Evolutionary conservation across 2,888 invertebrate genomes (phyloP), one percentile per base, ranked within the genome.

Genomic region (Lamproptera curius): DNA sequence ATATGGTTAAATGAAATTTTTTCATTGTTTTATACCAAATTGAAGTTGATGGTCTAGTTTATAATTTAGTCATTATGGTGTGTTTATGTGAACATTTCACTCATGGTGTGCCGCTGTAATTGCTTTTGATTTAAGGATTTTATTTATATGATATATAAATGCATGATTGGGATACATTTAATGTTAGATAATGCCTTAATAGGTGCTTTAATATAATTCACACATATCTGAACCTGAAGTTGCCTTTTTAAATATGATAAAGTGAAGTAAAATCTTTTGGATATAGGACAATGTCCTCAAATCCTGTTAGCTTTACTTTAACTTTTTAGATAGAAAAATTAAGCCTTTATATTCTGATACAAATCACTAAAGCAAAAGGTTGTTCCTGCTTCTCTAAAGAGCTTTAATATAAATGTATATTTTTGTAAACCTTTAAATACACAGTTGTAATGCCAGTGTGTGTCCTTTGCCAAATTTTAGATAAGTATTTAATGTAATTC

Each of bases 161-260:
- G 81, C 76, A 82, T 83, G 80, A 78, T 76, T 73, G 77, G 73
- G 73, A 70, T 76, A 73, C 23, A 63, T 76, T 76, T 70, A 66
- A 54, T 73, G 67, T 68, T 77, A 77, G 75, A 63, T 74, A 78
- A 78, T 76, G 76, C 81, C 76, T 81, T 75, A 63, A 65, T 70
- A 81, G 88, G 88, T 88, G 88, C 88, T 86, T 64, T 86, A 83
- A 65, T 72, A 68, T 81, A 77, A 75, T 70, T 80, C 69, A 76
- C 74, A 78, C 82, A 86, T 86, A 85, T 87, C 86, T 83, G 68
- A 70, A 81, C 73, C 76, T 77, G 79, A 83, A 76, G 86, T 85
- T 88, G 88, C 88, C 88, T 88, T 88, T 64, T 76, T 83, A 84
- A 80, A 83, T 82, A 83, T 78, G 78, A 80, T 83, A 77, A 73